Evolutionary conservation across 2,888 invertebrate species (phyloP).

Genomic region (Abrostola triplasia): DNA sequence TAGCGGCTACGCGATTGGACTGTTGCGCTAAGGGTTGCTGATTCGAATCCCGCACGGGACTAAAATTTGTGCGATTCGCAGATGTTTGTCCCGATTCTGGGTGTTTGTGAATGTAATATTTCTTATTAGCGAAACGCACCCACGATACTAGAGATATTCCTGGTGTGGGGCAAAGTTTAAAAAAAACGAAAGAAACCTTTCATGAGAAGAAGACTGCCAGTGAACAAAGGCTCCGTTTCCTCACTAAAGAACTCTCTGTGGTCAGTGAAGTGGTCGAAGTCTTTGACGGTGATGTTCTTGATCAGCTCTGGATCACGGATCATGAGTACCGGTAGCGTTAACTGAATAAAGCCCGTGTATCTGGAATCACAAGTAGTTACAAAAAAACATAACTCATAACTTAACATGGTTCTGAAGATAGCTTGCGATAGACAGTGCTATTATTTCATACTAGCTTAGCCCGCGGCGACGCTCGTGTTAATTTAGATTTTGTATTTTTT

Average conservation of each 20-base stretch:
- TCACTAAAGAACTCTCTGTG: conserved; percentile 75
- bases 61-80: too few species aligned
- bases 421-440: too few species aligned
- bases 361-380: conserved; percentile 60
- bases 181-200: conserved; percentile 64
- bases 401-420: too few species aligned
- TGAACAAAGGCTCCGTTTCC: conserved; percentile 79
- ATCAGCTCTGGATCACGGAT: conserved; percentile 87
- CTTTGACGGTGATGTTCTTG: conserved; percentile 86
- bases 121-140: neutral
- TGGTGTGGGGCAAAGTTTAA: too few species aligned
- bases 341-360: conserved; percentile 80
- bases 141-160: too few species aligned
- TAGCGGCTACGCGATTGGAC: too few species aligned
- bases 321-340: conserved; percentile 73
- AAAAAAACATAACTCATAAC: neutral
- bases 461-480: too few species aligned
- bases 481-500: too few species aligned
- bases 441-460: too few species aligned
- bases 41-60: too few species aligned
- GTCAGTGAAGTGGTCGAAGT: conserved; percentile 88
- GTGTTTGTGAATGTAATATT: neutral
- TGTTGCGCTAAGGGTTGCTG: too few species aligned
- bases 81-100: too few species aligned
- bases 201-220: conserved; percentile 72